Conservation (phyloP, 30 jellyfish, hydroid and myxozoan species). For the Aurelia coerulea region DNA sequence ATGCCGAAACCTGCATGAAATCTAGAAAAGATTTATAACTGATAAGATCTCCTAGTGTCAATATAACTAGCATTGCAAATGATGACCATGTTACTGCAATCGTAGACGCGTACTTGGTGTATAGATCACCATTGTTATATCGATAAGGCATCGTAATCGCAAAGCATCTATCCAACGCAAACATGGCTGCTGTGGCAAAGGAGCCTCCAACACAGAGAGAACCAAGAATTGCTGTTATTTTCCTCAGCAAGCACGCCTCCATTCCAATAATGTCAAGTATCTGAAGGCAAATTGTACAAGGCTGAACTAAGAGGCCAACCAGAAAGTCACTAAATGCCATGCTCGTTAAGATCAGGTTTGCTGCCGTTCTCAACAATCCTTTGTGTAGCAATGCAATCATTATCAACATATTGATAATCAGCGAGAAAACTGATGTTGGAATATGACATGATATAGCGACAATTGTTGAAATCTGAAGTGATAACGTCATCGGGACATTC, state of each 20-base stretch:
- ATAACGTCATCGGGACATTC: not conserved
- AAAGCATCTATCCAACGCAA: slow-evolving; percentile 45
- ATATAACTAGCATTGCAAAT: not conserved
- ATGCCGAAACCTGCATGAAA: not conserved
- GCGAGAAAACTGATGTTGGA: slow-evolving; percentile 10
- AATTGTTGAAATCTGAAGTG: slow-evolving; percentile 8
- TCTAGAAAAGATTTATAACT: not conserved
- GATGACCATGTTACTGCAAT: slow-evolving; percentile 11
- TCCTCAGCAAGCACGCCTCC: slow-evolving; percentile 7
- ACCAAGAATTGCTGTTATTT: slow-evolving; percentile 1
- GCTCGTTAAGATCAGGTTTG: slow-evolving; percentile 42
- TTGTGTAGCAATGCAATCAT: slow-evolving; percentile 8
- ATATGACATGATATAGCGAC: not conserved
- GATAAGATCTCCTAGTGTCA: not conserved
- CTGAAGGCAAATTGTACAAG: not conserved
- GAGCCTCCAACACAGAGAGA: slow-evolving; percentile 39
- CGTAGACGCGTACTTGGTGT: slow-evolving; percentile 8
- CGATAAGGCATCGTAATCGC: slow-evolving; percentile 21
- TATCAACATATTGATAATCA: slow-evolving; percentile 3
- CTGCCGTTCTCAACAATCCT: slow-evolving; percentile 13
- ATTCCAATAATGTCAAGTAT: not conserved
- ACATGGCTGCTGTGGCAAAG: slow-evolving; percentile 15
- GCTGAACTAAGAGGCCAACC: slow-evolving; percentile 43
- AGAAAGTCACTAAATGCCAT: slow-evolving; percentile 57
- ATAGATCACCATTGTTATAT: slow-evolving; percentile 3